These are phyloP conservation scores for Rhyacophila brunnea DNA, from an alignment of 1,140 invertebrate genomes.

Conservation along the genomic window DNA sequence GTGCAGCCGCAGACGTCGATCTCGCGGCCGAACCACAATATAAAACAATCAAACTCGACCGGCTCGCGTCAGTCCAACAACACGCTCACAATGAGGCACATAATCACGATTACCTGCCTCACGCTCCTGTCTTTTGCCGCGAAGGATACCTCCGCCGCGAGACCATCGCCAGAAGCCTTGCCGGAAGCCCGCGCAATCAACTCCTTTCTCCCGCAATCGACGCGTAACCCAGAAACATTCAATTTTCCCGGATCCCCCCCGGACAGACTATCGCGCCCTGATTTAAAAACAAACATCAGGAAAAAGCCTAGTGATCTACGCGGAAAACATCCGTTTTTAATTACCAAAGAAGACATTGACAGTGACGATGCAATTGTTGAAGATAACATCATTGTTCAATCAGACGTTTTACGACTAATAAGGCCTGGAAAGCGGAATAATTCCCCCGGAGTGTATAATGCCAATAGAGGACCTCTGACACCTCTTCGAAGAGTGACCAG, in stretches of 20 bases:
- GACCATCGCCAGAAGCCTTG: background rate
- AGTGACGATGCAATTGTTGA: conserved; percentile 44
- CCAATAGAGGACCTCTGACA: conserved; percentile 27
- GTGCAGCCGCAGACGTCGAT: background rate
- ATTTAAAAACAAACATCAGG: conserved; percentile 3
- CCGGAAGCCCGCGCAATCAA: background rate
- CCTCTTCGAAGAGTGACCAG: conserved; percentile 45
- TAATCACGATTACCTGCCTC: too few relatives aligned
- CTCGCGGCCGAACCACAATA: conserved; percentile 26
- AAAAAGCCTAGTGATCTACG: conserved; percentile 21
- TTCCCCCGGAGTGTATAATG: conserved; percentile 33
- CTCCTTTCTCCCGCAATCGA: background rate
- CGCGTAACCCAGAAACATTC: background rate
- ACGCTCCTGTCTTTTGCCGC: too few relatives aligned
- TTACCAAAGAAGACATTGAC: conserved; percentile 35
- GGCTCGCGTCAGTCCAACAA: conserved; percentile 26
- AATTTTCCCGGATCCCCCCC: background rate
- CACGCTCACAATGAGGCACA: background rate
- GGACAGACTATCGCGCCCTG: background rate
- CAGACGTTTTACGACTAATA: conserved; percentile 46
- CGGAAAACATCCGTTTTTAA: conserved; percentile 36
- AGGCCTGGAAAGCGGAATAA: conserved; percentile 38
- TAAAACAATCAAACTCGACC: conserved; percentile 31
- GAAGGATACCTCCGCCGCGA: background rate
- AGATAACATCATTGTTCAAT: conserved; percentile 51